These are phyloP conservation scores for Brachycybe producta DNA, from an alignment of 2,888 invertebrate species.

Conservation along the genomic window DNA sequence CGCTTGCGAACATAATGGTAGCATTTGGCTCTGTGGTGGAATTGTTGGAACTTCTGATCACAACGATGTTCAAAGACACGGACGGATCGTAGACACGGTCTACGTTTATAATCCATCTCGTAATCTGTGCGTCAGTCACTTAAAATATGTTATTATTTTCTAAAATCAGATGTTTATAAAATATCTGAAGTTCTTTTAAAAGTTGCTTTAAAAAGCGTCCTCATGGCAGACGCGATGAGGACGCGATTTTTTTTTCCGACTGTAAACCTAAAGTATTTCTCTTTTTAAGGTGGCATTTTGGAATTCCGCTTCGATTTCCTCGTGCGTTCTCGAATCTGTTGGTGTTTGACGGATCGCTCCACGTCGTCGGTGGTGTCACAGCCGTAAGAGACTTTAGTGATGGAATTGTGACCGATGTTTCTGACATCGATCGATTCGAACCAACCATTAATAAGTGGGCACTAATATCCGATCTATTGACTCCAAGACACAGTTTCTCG, in stretches of 20 bases:
- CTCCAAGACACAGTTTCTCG: slow-evolving; percentile 8
- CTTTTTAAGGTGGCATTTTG: slow-evolving; percentile 3
- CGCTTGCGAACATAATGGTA: slow-evolving; percentile 1
- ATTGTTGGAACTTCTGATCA: not conserved
- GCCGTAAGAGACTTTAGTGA: not conserved
- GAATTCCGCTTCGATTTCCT: slow-evolving; percentile 3
- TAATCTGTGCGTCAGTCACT: slow-evolving; percentile 12
- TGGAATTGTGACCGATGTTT: not conserved
- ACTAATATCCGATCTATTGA: slow-evolving; percentile 1
- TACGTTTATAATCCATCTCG: slow-evolving; percentile 2
- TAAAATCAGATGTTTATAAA: no score
- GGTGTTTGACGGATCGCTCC: slow-evolving; percentile 1
- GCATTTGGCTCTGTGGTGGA: slow-evolving; percentile 15
- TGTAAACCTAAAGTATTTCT: no score
- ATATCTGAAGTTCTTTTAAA: no score
- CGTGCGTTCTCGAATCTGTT: slow-evolving; percentile 12
- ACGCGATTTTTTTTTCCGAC: no score
- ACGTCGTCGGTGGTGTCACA: slow-evolving; percentile 10
- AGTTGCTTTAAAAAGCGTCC: no score
- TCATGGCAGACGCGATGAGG: no score
- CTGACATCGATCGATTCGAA: slow-evolving; percentile 2
- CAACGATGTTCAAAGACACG: not conserved
- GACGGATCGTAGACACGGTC: slow-evolving; percentile 5
- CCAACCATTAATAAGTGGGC: slow-evolving; percentile 2
- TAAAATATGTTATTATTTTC: no score